Base-by-base conservation (phyloP, 2,888 invertebrate genomes). In the Creontiades dilutus region DNA sequence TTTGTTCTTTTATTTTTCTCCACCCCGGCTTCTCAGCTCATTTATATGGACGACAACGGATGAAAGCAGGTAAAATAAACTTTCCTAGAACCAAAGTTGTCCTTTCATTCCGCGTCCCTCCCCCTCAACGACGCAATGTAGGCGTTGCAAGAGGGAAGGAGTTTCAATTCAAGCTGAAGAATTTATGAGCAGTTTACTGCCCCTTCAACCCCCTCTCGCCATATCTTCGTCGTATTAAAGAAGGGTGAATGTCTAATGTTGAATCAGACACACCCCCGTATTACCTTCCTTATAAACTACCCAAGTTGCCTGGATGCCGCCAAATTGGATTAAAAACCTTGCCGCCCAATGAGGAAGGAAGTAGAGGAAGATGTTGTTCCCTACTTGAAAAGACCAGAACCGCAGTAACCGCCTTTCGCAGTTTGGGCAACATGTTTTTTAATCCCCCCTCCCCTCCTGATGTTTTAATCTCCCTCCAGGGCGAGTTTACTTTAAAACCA, bases 191-290 rank as follows among this genome's bases (percentile, higher is more conserved):
- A 90, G 52, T 90, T 90, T 82, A 48, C 48, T 23, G 75, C 47
- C 52, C 78, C 88, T 55, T 61, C 61, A n/a, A 46, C 89, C 55
- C 78, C 57, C 46, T 80, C 82, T 57, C 19, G n/a, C 68, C 82
- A 19, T 48, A 46, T 75, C 82, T 89, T 89, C 82, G 16, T 75
- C 86, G 86, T 86, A 90, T 86, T 90, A 90, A 90, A 86, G 85
- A 86, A 90, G 90, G 90, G 90, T 90, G 90, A 90, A 90, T 90
- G 90, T 86, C 90, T 90, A 90, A 90, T 90, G 90, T 85, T 75
- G 89, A 52, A 85, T 90, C 86, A 90, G 86, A 75, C 89, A 46
- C 68, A 78, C 81, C 61, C 80, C 28, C 46, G 90, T 76, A 90
- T 90, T 78, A 78, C 85, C 90, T 76, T 85, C 82, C 27, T 23